Evolutionary conservation across 53 echinoderm and acorn worm species (phyloP), one percentile per base, ranked within the genome.

Genomic region (Temnopleurus reevesii): DNA sequence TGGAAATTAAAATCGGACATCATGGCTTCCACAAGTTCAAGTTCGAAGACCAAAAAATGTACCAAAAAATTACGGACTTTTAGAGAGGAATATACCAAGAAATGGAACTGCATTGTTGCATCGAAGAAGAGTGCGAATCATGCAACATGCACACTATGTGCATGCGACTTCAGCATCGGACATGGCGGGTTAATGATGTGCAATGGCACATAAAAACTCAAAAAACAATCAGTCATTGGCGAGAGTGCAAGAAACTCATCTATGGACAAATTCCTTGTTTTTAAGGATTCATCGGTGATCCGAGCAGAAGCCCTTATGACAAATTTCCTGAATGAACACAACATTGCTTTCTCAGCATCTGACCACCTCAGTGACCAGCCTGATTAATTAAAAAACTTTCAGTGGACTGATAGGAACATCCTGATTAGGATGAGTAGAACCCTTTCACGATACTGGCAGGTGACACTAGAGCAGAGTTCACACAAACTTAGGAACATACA

Each of bases 261-360:
- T 19, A 77, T 43, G 45, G 43, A 77, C 5, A 77, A 77, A 77
- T 77, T 77, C 36, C 77, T 77, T 43, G 4, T 43, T 64, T 28
- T 49, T 83, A 29, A 61, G n/a, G 54, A 43, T 51, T 21, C 81
- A 19, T 25, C 26, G 9, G 86, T 59, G 8, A 90, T 77, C 23
- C 45, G 71, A 58, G 91, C 89, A 71, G 91, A 93, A 64, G 79
- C 81, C 8, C 38, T 89, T 5, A 49, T 53, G 53, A 89, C 55
- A 12, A 53, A 89, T n/a, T 91, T 83, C 55, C 0, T 91, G 27
- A 81, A 91, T 1, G 91, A 93, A 45, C 91, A 91, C 61, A 91
- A 80, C 81, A 76, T 89, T 12, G 64, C 58, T 8, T 87, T 93
- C 63, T 45, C 58, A 10, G 33, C 86, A 77, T 38, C 71, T 2